Evolutionary conservation across 2,113 vertebrate genomes (phyloP).

Genomic region (Strigops habroptila): DNA sequence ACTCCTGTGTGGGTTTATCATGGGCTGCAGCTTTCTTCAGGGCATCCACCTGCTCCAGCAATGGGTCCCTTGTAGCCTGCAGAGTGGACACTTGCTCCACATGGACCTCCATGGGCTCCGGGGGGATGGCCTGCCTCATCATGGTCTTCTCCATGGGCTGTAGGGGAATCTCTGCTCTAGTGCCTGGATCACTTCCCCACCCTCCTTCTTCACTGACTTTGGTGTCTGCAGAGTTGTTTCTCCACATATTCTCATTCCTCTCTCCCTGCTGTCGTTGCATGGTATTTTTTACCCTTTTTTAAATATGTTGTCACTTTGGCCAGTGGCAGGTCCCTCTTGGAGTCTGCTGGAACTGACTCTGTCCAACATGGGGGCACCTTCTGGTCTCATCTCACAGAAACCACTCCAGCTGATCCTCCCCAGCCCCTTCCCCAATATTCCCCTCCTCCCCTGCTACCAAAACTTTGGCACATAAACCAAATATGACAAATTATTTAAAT

Average conservation of each 20-base stretch:
- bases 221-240: not conserved
- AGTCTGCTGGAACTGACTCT: not conserved
- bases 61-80: accelerated
- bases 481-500: not conserved
- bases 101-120: not conserved
- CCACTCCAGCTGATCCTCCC: accelerated
- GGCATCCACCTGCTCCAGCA: not conserved
- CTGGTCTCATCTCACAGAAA: not conserved
- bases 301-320: not conserved
- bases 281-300: not conserved
- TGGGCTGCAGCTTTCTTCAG: not conserved
- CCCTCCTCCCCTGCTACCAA: not conserved
- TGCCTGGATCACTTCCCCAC: not conserved
- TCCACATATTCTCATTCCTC: not conserved
- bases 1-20: not conserved
- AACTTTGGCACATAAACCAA: not conserved
- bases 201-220: not conserved
- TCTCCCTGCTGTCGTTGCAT: not conserved
- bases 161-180: not conserved
- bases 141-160: not conserved
- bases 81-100: not conserved
- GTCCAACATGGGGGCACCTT: not conserved
- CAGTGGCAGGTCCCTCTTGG: too few species aligned
- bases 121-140: too few species aligned
- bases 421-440: not conserved